A percentile compares a stretch with the other conserved stretches of the same genome.
Conservation (phyloP, 2,888 invertebrate genomes). For the Epinotia nisella region DNA sequence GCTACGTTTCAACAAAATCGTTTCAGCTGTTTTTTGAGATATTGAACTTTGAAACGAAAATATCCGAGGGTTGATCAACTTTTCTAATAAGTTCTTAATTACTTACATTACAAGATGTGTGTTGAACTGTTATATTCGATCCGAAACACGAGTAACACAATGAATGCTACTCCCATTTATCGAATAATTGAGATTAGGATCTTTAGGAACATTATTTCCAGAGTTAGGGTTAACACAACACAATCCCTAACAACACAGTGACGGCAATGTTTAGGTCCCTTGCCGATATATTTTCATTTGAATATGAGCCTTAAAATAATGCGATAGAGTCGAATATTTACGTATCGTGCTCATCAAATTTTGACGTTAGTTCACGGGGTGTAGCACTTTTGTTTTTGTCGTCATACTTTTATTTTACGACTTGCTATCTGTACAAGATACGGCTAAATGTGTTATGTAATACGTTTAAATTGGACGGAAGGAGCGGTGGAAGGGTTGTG, state of each 20-base stretch:
- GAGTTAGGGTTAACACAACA: conserved; percentile 18
- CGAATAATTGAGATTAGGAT: conserved; percentile 11
- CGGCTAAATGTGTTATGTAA: conserved; percentile 67
- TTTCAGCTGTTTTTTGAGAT: too few relatives aligned
- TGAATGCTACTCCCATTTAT: not conserved
- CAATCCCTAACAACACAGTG: not conserved
- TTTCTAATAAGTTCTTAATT: too few relatives aligned
- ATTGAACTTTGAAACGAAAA: too few relatives aligned
- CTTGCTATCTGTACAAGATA: conserved; percentile 68
- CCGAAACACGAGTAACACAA: not conserved
- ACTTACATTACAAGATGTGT: too few relatives aligned
- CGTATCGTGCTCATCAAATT: not conserved
- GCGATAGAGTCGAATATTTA: not conserved
- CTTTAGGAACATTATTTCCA: conserved; percentile 2
- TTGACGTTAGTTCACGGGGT: not conserved
- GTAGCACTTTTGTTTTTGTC: conserved; percentile 25
- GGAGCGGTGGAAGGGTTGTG: conserved; percentile 52
- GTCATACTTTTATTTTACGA: conserved; percentile 70
- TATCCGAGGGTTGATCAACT: too few relatives aligned
- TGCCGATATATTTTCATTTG: not conserved
- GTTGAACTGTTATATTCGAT: too few relatives aligned
- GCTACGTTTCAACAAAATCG: too few relatives aligned
- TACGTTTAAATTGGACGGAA: conserved; percentile 65
- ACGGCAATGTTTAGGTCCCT: not conserved
- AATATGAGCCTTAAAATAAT: not conserved